Evolutionary conservation across 2,113 vertebrate species (phyloP), one percentile per base, ranked within the genome.

Genomic region (Hassar affinis): DNA sequence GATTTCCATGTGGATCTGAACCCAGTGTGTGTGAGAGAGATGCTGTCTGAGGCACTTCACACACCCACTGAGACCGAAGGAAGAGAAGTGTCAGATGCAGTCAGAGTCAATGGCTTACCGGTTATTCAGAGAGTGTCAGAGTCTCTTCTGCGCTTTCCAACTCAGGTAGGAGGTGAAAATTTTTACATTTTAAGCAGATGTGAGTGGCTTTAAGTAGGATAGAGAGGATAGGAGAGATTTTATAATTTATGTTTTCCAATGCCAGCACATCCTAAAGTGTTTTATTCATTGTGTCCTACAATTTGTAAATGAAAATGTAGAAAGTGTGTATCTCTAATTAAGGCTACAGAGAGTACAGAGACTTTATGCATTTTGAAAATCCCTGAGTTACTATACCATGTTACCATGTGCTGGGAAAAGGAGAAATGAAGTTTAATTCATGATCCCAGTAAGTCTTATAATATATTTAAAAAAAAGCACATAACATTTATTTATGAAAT

Each of bases 1-100:
- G 98, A 99, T 90, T 98, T 99, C 92, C 97, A 99, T 0, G 90
- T 98, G 81, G 98, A 99, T 89, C 87, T 99, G 85, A 99, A 99
- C 85, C 94, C 96, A 0, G 87, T 92, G 0, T 92, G 92, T 11
- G 95, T 99, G 2, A 93, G 95, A 51, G 97, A 98, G 61, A 96
- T 99, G 97, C 92, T 99, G 83, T 85, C 84, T 3, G 93, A 96
- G 2, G 3, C 91, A 0, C 45, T 78, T 0, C 88, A 92, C 0
- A 38, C 86, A 2, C 54, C 76, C 0, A 87, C 83, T 14, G 91
- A 87, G 1, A 66, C 84, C 8, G 88, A 72, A 18, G 83, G 75
- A 4, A 91, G 89, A 71, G 91, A 87, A 22, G 69, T 56, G 20
- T 87, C 74, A 18, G 88, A 85, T 27, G 25, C 25, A 12, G 57